Conservation (phyloP, 1,140 invertebrate species). For the Watersipora subatra region DNA sequence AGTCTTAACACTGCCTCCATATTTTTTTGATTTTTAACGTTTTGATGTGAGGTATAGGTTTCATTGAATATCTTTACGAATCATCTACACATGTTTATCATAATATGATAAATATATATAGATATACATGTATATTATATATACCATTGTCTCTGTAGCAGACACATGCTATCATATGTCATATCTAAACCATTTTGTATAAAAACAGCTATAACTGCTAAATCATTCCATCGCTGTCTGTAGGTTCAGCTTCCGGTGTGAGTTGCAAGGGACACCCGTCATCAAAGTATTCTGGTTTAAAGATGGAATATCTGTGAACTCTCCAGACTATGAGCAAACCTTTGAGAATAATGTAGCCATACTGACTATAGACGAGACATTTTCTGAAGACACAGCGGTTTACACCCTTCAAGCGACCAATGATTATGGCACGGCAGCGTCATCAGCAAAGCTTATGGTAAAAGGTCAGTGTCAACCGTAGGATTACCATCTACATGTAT, state of each 20-base stretch:
- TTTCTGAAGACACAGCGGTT: conserved; percentile 63
- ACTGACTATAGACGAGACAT: conserved; percentile 62
- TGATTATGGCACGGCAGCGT: conserved; percentile 54
- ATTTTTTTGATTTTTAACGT: too few species aligned
- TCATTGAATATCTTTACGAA: too few species aligned
- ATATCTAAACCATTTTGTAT: too few species aligned
- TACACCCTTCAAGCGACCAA: conserved; percentile 63
- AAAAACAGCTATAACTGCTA: too few species aligned
- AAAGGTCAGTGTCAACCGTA: conserved; percentile 52
- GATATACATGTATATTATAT: conserved; percentile 19
- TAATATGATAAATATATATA: too few species aligned
- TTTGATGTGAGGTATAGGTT: too few species aligned
- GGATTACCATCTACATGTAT: too few species aligned
- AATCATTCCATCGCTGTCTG: conserved; percentile 58
- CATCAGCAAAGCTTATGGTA: conserved; percentile 57
- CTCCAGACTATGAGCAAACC: conserved; percentile 53
- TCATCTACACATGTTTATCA: too few species aligned
- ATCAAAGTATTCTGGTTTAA: conserved; percentile 75
- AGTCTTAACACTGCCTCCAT: too few species aligned
- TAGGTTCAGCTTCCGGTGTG: conserved; percentile 41
- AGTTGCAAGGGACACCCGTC: too few species aligned
- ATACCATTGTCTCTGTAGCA: too few species aligned
- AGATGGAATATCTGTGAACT: conserved; percentile 66
- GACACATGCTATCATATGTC: too few species aligned
- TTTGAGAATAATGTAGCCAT: conserved; percentile 41